Percentiles rank a stretch among this genome's conserved stretches.
Evolutionary conservation across 2,113 vertebrate species (phyloP).

Genomic region (Atlantisia rogersi): DNA sequence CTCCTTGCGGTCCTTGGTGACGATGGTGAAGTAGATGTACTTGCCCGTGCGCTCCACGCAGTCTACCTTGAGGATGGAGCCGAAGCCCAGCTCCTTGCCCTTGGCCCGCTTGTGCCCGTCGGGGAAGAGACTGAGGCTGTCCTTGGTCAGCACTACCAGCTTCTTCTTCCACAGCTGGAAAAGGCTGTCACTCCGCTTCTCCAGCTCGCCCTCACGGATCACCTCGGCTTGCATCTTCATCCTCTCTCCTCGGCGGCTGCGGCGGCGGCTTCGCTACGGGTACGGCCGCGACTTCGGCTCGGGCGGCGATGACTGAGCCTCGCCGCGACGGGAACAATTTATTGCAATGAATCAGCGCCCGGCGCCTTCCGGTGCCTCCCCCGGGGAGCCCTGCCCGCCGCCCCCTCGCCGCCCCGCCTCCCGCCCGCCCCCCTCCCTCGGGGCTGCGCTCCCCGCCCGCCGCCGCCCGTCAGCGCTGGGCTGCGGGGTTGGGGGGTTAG

Average conservation of each 20-base stretch:
- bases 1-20: slow-evolving; percentile 93
- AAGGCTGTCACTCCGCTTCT: slow-evolving; percentile 94
- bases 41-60: slow-evolving; percentile 96
- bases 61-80: slow-evolving; percentile 91
- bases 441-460: not conserved
- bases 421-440: not conserved
- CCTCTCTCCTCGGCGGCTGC: not conserved
- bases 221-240: slow-evolving; percentile 86
- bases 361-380: slow-evolving; percentile 54
- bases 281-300: not conserved
- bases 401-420: not conserved
- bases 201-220: slow-evolving; percentile 92
- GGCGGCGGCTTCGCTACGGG: not conserved
- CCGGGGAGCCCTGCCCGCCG: not conserved
- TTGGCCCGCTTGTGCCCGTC: slow-evolving; percentile 83
- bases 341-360: slow-evolving; percentile 61
- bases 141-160: slow-evolving; percentile 90
- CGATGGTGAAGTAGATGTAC: slow-evolving; percentile 97
- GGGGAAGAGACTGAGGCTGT: slow-evolving; percentile 89
- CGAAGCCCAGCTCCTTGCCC: slow-evolving; percentile 91
- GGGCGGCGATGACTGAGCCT: not conserved
- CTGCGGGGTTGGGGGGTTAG: not conserved
- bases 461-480: not conserved
- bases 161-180: slow-evolving; percentile 97
- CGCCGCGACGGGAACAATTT: slow-evolving; percentile 27